phyloP scores from a whole-genome alignment of 2,888 invertebrate species.

The Lucinisca nassula region DNA sequence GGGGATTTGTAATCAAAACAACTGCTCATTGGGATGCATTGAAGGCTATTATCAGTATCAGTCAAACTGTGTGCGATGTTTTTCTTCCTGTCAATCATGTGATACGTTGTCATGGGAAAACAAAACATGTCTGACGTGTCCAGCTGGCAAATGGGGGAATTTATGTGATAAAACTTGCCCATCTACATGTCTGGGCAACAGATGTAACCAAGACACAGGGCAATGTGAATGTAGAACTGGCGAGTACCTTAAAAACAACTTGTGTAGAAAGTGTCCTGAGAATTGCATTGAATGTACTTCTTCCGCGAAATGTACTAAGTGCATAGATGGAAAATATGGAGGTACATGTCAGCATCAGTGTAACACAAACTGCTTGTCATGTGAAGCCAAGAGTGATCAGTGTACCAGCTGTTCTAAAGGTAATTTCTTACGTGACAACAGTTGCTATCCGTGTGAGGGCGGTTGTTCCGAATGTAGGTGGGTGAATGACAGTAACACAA shows the following conservation, averaged over 20 bases:
- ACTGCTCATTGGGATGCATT: background rate
- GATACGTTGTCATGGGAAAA: background rate
- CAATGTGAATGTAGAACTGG: background rate
- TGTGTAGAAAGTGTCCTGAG: background rate
- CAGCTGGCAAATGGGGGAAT: background rate
- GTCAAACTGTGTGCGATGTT: background rate
- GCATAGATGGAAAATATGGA: background rate
- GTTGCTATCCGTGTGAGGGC: background rate
- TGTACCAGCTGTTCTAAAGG: background rate
- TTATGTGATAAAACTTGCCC: background rate
- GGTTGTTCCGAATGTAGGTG: background rate
- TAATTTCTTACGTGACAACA: background rate
- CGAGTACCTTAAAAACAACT: background rate
- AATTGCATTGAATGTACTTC: background rate
- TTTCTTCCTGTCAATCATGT: background rate
- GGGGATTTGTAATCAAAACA: background rate
- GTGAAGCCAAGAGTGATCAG: background rate
- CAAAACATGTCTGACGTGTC: background rate
- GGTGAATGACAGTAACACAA: background rate
- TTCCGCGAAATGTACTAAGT: background rate
- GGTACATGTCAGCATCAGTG: slow-evolving; percentile 1
- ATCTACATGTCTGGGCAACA: background rate
- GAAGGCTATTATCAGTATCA: background rate
- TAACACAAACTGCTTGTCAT: background rate
- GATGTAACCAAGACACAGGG: background rate